These are phyloP conservation scores for Danio albolineatus DNA, from an alignment of 2,797 vertebrate species.

Conservation along the genomic window DNA sequence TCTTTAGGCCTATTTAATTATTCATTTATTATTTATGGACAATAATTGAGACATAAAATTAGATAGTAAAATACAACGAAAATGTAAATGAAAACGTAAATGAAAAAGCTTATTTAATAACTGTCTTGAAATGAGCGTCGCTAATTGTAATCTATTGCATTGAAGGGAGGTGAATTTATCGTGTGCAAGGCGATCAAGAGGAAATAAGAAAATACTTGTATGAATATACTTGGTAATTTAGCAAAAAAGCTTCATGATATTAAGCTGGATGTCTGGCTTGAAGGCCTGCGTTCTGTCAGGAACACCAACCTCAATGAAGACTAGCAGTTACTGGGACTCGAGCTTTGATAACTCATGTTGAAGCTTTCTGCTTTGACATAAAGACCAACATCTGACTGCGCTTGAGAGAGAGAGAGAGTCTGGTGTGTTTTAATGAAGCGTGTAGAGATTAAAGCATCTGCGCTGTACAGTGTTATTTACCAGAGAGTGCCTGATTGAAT, in stretches of 20 bases:
- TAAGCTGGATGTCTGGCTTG: not conserved
- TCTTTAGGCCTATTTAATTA: too few species aligned
- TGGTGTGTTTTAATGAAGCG: not conserved
- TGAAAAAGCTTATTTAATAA: too few species aligned
- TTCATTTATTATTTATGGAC: too few species aligned
- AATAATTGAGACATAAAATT: too few species aligned
- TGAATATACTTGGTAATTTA: not conserved
- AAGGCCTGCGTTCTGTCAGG: not conserved
- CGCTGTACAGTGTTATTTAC: not conserved
- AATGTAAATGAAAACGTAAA: too few species aligned
- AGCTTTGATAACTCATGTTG: not conserved
- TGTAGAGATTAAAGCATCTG: not conserved
- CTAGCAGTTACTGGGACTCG: not conserved
- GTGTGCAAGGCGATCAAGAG: not conserved
- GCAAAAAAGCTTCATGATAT: not conserved
- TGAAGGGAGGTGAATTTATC: too few species aligned
- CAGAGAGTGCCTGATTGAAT: not conserved
- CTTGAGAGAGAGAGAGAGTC: not conserved
- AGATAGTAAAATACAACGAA: too few species aligned
- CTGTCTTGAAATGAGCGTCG: too few species aligned
- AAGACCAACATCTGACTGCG: slow-evolving; percentile 13
- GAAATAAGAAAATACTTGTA: not conserved
- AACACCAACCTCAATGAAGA: not conserved
- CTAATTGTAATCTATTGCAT: too few species aligned
- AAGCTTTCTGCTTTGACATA: not conserved